Percentiles rank a stretch among this genome's conserved stretches.
phyloP scores from a whole-genome alignment of 2,113 vertebrate genomes.

The Alectura lathami region DNA sequence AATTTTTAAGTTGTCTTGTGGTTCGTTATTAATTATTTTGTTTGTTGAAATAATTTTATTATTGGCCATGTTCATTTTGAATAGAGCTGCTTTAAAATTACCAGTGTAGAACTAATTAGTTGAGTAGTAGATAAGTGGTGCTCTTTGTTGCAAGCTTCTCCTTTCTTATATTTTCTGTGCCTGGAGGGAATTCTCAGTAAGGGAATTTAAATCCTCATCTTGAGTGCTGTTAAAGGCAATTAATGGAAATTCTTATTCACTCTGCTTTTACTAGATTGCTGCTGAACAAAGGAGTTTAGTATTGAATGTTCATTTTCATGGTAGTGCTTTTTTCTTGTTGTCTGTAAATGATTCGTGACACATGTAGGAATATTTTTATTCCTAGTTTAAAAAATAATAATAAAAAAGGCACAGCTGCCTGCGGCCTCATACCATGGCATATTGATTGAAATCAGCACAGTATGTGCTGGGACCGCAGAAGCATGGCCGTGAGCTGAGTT shows the following conservation, averaged over 20 bases:
- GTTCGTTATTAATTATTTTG: slow-evolving; percentile 1
- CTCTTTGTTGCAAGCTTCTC: slow-evolving; percentile 16
- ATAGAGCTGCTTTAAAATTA: not conserved
- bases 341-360: slow-evolving; percentile 18
- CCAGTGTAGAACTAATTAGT: slow-evolving; percentile 4
- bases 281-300: not conserved
- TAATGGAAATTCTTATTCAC: slow-evolving; percentile 30
- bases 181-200: not conserved
- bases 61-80: not conserved
- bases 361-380: not conserved
- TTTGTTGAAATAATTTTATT: slow-evolving; percentile 13
- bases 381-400: not conserved
- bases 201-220: slow-evolving; percentile 21
- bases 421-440: not conserved
- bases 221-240: slow-evolving; percentile 26
- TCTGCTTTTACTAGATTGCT: not conserved
- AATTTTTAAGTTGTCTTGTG: not conserved
- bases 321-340: not conserved
- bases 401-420: not conserved
- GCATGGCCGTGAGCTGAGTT: not conserved
- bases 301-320: not conserved
- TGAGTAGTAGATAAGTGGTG: slow-evolving; percentile 21
- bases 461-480: not conserved
- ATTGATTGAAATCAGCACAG: slow-evolving; percentile 14
- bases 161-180: not conserved